Percentiles rank a stretch among this genome's conserved stretches.
phyloP scores from a whole-genome alignment of 64 coral and sea anemone species.

The Actinia equina region DNA sequence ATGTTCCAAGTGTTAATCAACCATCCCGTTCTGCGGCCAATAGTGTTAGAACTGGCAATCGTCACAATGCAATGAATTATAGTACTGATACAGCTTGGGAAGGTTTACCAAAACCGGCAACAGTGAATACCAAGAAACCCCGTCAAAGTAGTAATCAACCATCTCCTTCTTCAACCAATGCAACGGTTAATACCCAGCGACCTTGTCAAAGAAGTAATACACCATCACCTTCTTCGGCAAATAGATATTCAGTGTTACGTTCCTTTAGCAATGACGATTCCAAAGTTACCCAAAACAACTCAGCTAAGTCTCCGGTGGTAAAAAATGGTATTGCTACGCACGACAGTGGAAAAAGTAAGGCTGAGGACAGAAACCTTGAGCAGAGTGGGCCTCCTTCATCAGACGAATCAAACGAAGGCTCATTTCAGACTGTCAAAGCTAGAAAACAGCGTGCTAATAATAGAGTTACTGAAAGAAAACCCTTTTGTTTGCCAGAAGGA shows the following conservation, averaged over 20 bases:
- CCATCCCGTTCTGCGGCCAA: too few relatives aligned
- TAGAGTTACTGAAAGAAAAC: background rate
- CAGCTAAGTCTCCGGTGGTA: background rate
- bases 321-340: background rate
- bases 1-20: too few relatives aligned
- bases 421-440: background rate
- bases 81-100: background rate
- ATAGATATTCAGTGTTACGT: background rate
- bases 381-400: background rate
- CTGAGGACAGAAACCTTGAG: background rate
- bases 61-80: background rate
- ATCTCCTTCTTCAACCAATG: too few relatives aligned
- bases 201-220: background rate
- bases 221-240: background rate
- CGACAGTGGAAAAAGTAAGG: background rate
- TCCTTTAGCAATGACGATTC: background rate
- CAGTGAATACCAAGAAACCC: background rate
- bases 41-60: too few relatives aligned
- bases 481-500: background rate
- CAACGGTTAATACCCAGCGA: too few relatives aligned
- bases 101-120: background rate
- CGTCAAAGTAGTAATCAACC: background rate
- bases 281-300: background rate
- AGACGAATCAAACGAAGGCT: background rate
- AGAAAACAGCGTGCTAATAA: background rate